phyloP scores from a whole-genome alignment of 1,140 invertebrate species.

The Geopemphigus sp. region DNA sequence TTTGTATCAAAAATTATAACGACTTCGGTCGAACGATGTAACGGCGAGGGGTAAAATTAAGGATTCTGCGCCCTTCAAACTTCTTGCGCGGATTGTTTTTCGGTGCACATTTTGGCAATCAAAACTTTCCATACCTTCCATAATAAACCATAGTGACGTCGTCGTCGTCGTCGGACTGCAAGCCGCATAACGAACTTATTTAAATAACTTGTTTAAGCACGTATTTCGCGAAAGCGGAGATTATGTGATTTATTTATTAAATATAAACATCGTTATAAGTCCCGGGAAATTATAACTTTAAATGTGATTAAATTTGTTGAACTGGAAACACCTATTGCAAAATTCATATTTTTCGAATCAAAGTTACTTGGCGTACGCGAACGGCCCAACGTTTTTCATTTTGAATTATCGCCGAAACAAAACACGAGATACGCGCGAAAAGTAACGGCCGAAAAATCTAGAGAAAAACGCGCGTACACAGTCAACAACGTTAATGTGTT shows the following conservation, averaged over 20 bases:
- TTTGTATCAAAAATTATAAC: background rate
- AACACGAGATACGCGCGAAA: background rate
- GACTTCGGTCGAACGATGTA: background rate
- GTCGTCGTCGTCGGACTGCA: too few species aligned
- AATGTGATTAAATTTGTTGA: conserved; percentile 30
- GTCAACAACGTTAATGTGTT: too few species aligned
- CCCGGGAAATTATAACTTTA: conserved; percentile 41
- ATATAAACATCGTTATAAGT: conserved; percentile 41
- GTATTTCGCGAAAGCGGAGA: conserved; percentile 39
- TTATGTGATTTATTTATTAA: conserved; percentile 45
- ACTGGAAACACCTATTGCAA: conserved; percentile 30
- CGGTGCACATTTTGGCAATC: conserved; percentile 48
- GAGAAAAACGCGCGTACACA: background rate
- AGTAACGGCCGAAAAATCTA: background rate
- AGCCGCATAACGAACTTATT: conserved; percentile 45
- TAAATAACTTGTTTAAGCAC: conserved; percentile 47
- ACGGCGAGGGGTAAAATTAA: conserved; percentile 2
- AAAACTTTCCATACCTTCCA: conserved; percentile 30
- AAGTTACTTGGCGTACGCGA: background rate
- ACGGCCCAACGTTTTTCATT: background rate
- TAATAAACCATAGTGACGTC: conserved; percentile 17
- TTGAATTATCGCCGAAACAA: background rate
- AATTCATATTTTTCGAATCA: conserved; percentile 33
- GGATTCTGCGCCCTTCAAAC: conserved; percentile 29
- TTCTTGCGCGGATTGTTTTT: conserved; percentile 41